Conservation (phyloP, 2,888 invertebrate species). For the Merodon equestris region DNA sequence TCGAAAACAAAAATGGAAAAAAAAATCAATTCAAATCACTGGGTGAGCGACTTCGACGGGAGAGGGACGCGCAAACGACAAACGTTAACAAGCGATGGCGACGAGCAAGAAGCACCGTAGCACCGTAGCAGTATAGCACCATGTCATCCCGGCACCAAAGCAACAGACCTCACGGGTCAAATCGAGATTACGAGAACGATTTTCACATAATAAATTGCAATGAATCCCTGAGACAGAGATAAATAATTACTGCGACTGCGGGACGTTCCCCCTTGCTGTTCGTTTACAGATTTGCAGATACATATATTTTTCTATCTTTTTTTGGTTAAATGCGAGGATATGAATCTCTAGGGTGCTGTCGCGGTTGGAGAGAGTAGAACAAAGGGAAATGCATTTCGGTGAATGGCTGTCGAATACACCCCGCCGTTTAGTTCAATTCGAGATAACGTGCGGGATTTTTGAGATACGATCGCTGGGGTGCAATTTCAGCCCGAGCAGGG, state of each 20-base stretch:
- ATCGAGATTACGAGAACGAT: slow-evolving; percentile 57
- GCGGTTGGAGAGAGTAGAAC: slow-evolving; percentile 1
- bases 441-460: slow-evolving; percentile 27
- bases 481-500: slow-evolving; percentile 18
- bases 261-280: slow-evolving; percentile 26
- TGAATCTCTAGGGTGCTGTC: slow-evolving; percentile 36
- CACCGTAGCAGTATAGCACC: not conserved
- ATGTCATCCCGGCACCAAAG: not conserved
- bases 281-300: slow-evolving; percentile 7
- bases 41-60: no score
- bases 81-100: not conserved
- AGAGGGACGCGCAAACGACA: no score
- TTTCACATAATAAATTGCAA: slow-evolving; percentile 65
- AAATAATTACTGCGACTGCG: slow-evolving; percentile 41
- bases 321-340: slow-evolving; percentile 17
- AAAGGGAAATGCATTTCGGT: slow-evolving; percentile 29
- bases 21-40: slow-evolving; percentile 3
- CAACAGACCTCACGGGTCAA: slow-evolving; percentile 38
- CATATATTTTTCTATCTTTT: no score
- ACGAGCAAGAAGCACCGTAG: not conserved
- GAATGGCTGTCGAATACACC: slow-evolving; percentile 23
- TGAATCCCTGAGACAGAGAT: slow-evolving; percentile 54
- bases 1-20: slow-evolving; percentile 31
- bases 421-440: slow-evolving; percentile 45
- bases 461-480: slow-evolving; percentile 52